Evolutionary conservation across 2,113 vertebrate genomes (phyloP), one percentile per base, ranked within the genome.

Genomic region (Lepus timidus): DNA sequence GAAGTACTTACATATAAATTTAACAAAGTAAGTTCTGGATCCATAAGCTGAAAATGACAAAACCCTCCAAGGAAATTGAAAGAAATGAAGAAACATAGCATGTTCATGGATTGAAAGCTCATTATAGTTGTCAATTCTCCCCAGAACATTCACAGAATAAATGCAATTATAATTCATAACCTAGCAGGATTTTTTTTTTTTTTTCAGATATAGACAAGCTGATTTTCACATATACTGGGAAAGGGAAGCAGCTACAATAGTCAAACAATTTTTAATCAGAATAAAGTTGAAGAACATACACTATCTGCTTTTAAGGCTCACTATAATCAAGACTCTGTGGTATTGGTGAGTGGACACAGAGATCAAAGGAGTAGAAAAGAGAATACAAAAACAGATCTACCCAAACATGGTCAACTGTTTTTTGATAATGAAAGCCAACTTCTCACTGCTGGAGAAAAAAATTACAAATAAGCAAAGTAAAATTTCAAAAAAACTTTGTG

Each of bases 61-160:
- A 61, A 65, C 3, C 8, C 78, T 83, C 31, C 62, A 75, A 86
- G 70, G 74, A 96, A 90, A 76, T 62, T 58, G 58, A 88, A 89
- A 76, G 27, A 89, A 90, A 36, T 4, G 9, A 39, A 88, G 49
- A 79, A n/a, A 44, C 17, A 58, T 10, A 71, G 49, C 20, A 73
- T 20, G 65, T 76, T 36, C 68, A 64, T 16, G 22, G 68, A 36
- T 8, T 70, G 8, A 33, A 76, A 82, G 52, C 31, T 87, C 55
- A 71, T 29, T 65, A 78, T 62, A 39, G 36, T 93, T 39, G 22
- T 61, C n/a, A 82, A 36, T 78, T 78, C 55, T 71, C 58, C 4
- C 36, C 31, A 49, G 86, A 76, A 95, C 88, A 65, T 39, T 75
- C 80, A 52, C 4, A 93, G 31, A 52, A 67, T 51, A 67, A 84